Conservation (phyloP, 2,797 vertebrate species). For the Paramormyrops hopkinsi region DNA sequence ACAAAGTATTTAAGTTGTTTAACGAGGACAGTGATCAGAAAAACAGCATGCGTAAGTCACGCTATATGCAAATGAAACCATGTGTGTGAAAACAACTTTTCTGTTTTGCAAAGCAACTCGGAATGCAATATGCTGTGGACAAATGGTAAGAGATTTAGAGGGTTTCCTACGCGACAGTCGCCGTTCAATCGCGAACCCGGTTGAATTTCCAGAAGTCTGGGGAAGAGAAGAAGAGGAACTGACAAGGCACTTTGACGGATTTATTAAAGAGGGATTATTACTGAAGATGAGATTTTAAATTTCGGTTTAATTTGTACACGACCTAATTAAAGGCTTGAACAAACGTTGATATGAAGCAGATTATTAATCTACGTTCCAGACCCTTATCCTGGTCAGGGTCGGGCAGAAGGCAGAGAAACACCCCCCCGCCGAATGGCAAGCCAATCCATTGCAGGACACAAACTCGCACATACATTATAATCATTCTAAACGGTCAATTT, state of each 20-base stretch:
- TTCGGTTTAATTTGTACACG: background rate
- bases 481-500: no score
- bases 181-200: background rate
- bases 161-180: background rate
- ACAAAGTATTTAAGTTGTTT: background rate
- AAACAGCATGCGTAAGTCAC: background rate
- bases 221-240: background rate
- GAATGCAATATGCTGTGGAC: background rate
- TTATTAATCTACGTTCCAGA: background rate
- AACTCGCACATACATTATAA: no score
- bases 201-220: background rate
- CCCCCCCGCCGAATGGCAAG: no score
- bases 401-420: background rate
- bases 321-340: background rate
- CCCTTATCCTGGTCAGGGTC: background rate
- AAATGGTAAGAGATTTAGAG: background rate
- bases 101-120: background rate
- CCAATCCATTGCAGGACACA: no score
- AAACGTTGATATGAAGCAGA: background rate
- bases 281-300: background rate
- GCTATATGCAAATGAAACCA: background rate
- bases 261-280: background rate
- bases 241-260: background rate
- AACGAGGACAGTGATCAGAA: background rate
- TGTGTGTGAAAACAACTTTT: background rate